These are phyloP conservation scores for Clunio marinus DNA, from an alignment of 2,888 invertebrate species.

Conservation along the genomic window DNA sequence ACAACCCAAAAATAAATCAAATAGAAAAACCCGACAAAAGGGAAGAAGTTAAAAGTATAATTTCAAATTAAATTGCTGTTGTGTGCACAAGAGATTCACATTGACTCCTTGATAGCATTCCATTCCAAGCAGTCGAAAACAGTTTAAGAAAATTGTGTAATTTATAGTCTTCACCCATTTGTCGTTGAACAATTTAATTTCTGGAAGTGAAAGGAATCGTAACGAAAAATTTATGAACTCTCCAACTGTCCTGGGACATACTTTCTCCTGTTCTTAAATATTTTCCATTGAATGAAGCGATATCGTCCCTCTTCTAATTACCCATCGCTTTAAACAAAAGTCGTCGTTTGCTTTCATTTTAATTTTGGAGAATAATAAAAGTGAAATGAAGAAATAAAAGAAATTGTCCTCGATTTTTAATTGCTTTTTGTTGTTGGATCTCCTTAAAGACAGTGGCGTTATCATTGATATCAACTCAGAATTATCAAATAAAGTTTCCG, in stretches of 20 bases:
- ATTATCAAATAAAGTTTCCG: too few species aligned
- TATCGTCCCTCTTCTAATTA: neutral
- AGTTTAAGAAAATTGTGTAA: neutral
- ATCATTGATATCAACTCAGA: too few species aligned
- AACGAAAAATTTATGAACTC: conserved; percentile 33
- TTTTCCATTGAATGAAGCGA: neutral
- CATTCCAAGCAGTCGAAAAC: neutral
- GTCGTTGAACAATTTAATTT: conserved; percentile 36
- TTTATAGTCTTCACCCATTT: too few species aligned
- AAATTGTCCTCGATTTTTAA: conserved; percentile 36
- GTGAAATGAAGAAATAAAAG: conserved; percentile 23
- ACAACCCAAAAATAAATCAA: conserved; percentile 20
- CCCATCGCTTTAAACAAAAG: conserved; percentile 11
- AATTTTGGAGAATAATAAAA: conserved; percentile 27
- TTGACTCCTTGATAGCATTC: neutral
- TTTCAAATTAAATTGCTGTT: conserved; percentile 34
- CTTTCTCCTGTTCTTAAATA: too few species aligned
- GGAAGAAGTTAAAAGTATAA: conserved; percentile 12
- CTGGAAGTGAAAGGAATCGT: conserved; percentile 12
- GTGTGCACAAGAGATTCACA: neutral
- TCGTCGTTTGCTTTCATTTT: neutral
- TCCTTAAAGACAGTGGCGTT: neutral
- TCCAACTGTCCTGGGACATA: conserved; percentile 31
- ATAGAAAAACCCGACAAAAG: conserved; percentile 23
- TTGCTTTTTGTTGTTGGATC: conserved; percentile 1